Evolutionary conservation across 2,113 vertebrate species (phyloP).

Genomic region (Corythaeola cristata): DNA sequence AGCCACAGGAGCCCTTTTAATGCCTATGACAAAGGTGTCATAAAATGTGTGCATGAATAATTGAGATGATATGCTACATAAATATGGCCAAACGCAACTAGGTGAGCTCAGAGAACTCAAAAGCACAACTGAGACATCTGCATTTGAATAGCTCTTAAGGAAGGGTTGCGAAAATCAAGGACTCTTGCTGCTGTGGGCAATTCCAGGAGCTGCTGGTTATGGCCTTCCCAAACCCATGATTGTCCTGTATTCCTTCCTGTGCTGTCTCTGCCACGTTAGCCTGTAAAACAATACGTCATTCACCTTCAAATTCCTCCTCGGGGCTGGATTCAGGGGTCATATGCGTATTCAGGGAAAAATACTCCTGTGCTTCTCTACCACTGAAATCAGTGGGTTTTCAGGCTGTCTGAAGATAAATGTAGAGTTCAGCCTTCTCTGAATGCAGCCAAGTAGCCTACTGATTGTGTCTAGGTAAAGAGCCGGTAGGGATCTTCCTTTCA

Average conservation of each 20-base stretch:
- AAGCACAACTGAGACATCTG: not conserved
- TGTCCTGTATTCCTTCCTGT: not conserved
- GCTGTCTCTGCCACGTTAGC: not conserved
- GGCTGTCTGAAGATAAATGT: not conserved
- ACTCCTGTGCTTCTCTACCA: not conserved
- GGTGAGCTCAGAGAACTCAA: not conserved
- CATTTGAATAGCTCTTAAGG: not conserved
- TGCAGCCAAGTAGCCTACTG: not conserved
- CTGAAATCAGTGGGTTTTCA: not conserved
- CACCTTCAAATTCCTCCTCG: not conserved
- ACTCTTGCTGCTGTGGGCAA: not conserved
- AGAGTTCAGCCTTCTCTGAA: not conserved
- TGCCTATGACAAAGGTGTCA: not conserved
- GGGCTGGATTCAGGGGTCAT: not conserved
- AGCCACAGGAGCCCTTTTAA: not conserved
- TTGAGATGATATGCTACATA: not conserved
- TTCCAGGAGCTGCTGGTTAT: not conserved
- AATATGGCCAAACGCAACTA: not conserved
- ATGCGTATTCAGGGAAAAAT: accelerated
- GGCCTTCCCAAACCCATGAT: not conserved
- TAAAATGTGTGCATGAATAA: not conserved
- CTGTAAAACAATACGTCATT: not conserved
- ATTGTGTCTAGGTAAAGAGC: not conserved
- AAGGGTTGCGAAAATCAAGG: not conserved
- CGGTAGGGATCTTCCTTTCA: not conserved